These are phyloP conservation scores for Caenorhabditis briggsae DNA, from an alignment of 1,140 invertebrate species.

Conservation along the genomic window DNA sequence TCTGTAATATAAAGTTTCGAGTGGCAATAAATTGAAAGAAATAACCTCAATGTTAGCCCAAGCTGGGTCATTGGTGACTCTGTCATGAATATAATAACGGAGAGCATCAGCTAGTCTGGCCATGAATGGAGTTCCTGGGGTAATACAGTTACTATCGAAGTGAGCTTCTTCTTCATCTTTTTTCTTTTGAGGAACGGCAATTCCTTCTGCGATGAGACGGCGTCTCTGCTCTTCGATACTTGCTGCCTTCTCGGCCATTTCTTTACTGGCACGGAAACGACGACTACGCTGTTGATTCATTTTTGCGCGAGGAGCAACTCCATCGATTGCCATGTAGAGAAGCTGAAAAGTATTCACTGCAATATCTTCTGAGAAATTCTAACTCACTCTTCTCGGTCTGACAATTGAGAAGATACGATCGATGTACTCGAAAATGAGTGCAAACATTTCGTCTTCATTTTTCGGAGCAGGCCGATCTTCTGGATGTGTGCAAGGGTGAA, in stretches of 20 bases:
- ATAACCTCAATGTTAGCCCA: constrained; percentile 90
- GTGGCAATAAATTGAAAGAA: too few relatives aligned
- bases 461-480: constrained; percentile 97
- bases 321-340: constrained; percentile 99
- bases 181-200: constrained; percentile 89
- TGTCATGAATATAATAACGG: constrained; percentile 95
- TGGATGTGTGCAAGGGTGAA: constrained; percentile 99
- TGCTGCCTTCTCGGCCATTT: constrained; percentile 89
- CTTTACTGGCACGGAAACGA: constrained; percentile 95
- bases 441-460: constrained; percentile 99
- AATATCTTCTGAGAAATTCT: not conserved
- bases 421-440: constrained; percentile 95
- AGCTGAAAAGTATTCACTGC: constrained; percentile 78
- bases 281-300: constrained; percentile 99
- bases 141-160: constrained; percentile 99
- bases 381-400: constrained; percentile 85
- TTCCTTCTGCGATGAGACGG: constrained; percentile 85
- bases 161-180: constrained; percentile 89
- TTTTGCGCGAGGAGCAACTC: constrained; percentile 84
- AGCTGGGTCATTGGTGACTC: constrained; percentile 92
- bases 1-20: constrained; percentile 66
- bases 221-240: constrained; percentile 82
- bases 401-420: constrained; percentile 95
- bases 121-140: constrained; percentile 98
- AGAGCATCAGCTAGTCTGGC: constrained; percentile 89